Percentiles rank a stretch among this genome's conserved stretches.
Conservation (phyloP, 2,797 vertebrate genomes). For the Chaetophractus vellerosus region DNA sequence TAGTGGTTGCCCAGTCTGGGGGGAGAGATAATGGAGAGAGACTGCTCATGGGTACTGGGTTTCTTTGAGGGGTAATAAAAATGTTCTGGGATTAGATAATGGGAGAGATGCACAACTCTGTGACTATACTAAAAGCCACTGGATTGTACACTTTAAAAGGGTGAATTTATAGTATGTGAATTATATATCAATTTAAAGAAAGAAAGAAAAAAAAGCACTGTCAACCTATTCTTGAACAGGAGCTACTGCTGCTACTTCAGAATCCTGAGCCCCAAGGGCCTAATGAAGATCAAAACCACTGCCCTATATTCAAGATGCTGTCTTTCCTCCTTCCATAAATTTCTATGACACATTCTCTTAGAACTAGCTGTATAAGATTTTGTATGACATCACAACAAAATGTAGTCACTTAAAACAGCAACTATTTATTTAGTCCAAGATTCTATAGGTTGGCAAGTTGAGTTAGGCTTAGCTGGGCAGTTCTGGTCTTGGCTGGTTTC, state of each 20-base stretch:
- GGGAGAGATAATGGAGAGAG: neutral
- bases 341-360: neutral
- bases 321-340: neutral
- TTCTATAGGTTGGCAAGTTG: neutral
- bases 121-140: neutral
- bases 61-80: neutral
- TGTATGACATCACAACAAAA: neutral
- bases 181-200: neutral
- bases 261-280: neutral
- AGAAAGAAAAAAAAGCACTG: neutral
- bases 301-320: neutral
- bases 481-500: neutral
- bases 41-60: neutral
- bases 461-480: neutral
- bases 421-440: constrained; percentile 32
- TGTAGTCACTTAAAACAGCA: neutral
- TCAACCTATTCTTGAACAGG: constrained; percentile 7
- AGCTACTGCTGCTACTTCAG: neutral
- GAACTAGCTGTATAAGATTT: neutral
- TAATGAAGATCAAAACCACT: neutral
- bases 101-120: neutral
- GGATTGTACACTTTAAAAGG: neutral
- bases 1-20: neutral
- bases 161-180: neutral
- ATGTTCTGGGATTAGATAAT: neutral